Conservation (phyloP, 2,113 vertebrate genomes). For the Cebidichthys violaceus region DNA sequence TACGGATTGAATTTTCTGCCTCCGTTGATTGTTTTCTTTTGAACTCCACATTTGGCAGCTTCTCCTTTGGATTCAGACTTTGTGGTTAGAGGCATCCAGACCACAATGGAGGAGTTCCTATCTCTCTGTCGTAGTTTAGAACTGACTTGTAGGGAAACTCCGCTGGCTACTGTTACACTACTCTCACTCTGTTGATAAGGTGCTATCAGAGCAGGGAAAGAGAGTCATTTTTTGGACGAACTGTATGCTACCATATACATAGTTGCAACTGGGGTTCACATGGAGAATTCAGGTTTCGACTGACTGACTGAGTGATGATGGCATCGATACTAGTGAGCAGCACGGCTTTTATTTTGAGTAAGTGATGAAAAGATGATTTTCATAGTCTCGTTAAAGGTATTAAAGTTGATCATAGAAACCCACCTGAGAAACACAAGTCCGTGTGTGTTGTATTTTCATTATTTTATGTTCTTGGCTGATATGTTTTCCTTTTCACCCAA, state of each 20-base stretch:
- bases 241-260: neutral
- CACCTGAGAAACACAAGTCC: neutral
- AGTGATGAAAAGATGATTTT: constrained; percentile 24
- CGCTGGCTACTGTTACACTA: constrained; percentile 42
- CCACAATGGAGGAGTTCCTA: constrained; percentile 74
- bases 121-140: constrained; percentile 53
- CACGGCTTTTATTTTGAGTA: constrained; percentile 8
- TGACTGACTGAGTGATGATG: neutral
- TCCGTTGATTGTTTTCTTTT: constrained; percentile 63
- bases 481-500: constrained; percentile 2
- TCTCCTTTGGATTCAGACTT: constrained; percentile 51
- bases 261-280: neutral
- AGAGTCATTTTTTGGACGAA: constrained; percentile 17
- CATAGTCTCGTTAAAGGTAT: neutral
- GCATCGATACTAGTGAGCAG: neutral
- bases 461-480: neutral
- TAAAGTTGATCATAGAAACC: neutral
- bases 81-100: constrained; percentile 54
- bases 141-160: constrained; percentile 63
- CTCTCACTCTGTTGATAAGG: constrained; percentile 43
- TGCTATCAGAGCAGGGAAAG: constrained; percentile 5
- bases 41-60: constrained; percentile 46
- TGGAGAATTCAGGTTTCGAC: neutral
- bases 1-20: constrained; percentile 39
- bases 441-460: neutral